Evolutionary conservation across 2,888 invertebrate genomes (phyloP).

Genomic region (Criorhina ranunculi): DNA sequence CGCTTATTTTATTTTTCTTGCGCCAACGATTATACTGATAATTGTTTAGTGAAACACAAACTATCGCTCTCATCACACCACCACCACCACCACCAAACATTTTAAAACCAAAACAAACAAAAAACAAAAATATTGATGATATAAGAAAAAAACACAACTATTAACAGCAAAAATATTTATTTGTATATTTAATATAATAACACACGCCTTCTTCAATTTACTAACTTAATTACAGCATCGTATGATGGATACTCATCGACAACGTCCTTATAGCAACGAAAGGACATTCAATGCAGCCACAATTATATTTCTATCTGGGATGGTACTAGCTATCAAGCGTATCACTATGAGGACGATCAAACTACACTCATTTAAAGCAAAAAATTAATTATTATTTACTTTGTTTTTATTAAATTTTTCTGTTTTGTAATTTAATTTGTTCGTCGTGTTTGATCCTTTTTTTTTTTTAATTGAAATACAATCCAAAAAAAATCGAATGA

Average conservation of each 20-base stretch:
- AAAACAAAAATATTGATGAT: background rate
- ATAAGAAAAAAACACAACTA: constrained; percentile 12
- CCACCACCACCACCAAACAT: constrained; percentile 25
- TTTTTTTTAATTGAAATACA: constrained; percentile 13
- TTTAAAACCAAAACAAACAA: background rate
- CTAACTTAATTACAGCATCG: constrained; percentile 87
- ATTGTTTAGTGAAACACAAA: constrained; percentile 54
- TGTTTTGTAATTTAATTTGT: constrained; percentile 35
- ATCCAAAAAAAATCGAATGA: constrained; percentile 16
- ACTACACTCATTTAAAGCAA: constrained; percentile 77
- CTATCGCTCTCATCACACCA: constrained; percentile 35
- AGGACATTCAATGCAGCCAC: constrained; percentile 79
- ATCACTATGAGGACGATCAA: constrained; percentile 79
- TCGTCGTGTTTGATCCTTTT: constrained; percentile 45
- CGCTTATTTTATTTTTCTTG: constrained; percentile 67
- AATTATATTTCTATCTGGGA: constrained; percentile 79
- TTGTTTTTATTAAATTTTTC: constrained; percentile 9
- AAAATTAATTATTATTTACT: constrained; percentile 5
- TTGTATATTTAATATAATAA: constrained; percentile 67
- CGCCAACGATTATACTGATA: constrained; percentile 27
- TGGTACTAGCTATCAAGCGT: constrained; percentile 78
- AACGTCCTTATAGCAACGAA: constrained; percentile 87
- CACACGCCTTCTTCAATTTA: constrained; percentile 75
- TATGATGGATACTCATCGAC: constrained; percentile 90
- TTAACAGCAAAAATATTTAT: constrained; percentile 42